These are phyloP conservation scores for Galerucella nymphaeae DNA, from an alignment of 2,888 invertebrate species.

Conservation along the genomic window DNA sequence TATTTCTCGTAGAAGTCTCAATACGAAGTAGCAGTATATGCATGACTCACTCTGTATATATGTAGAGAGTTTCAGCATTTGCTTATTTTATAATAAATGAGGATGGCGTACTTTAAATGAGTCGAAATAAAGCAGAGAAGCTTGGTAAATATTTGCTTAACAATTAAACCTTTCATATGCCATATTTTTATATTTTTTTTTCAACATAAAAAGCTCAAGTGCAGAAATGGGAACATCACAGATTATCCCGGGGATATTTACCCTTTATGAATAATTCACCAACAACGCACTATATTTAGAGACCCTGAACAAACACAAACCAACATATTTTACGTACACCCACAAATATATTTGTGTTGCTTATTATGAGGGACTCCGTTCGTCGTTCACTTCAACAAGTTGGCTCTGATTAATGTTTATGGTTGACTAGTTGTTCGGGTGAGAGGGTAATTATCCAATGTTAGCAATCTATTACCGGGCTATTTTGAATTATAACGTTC, in stretches of 20 bases:
- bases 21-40: too few relatives aligned
- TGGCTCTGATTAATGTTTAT: conserved; percentile 31
- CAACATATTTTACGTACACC: neutral
- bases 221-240: neutral
- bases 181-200: too few relatives aligned
- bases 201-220: neutral
- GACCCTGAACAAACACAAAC: conserved; percentile 4
- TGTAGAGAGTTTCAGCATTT: too few relatives aligned
- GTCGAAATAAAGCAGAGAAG: too few relatives aligned
- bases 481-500: conserved; percentile 1
- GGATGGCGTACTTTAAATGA: too few relatives aligned
- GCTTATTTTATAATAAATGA: too few relatives aligned
- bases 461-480: neutral
- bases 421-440: conserved; percentile 17
- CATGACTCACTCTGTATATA: too few relatives aligned
- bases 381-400: conserved; percentile 32
- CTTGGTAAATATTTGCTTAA: too few relatives aligned
- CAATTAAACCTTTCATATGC: too few relatives aligned
- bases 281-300: neutral
- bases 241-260: neutral
- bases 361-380: conserved; percentile 20
- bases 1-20: too few relatives aligned
- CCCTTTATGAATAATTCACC: neutral
- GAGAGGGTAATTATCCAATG: conserved; percentile 16
- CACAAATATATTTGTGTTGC: conserved; percentile 7